phyloP scores from a whole-genome alignment of 2,888 invertebrate genomes.

The Cancer borealis region DNA sequence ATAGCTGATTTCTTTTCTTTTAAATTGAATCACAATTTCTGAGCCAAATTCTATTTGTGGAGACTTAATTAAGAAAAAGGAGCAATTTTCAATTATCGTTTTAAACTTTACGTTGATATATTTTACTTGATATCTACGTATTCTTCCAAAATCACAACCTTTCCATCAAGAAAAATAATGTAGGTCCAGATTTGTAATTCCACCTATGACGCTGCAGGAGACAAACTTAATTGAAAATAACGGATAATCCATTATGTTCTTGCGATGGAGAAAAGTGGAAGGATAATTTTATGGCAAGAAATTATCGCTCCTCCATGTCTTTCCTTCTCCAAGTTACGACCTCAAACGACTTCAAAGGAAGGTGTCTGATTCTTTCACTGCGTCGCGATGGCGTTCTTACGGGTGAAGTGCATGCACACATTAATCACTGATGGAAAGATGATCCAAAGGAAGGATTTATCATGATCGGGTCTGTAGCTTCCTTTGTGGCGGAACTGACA shows the following conservation, averaged over 20 bases:
- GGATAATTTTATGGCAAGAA: not conserved
- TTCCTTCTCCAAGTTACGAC: not conserved
- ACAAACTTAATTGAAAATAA: not conserved
- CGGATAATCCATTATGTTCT: not conserved
- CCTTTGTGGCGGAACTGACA: not conserved
- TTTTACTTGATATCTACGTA: no score
- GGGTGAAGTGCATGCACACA: not conserved
- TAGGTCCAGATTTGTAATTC: not conserved
- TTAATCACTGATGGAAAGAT: not conserved
- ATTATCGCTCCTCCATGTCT: not conserved
- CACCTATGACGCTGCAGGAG: not conserved
- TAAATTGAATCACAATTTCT: no score
- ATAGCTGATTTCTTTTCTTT: no score
- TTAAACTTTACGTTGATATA: no score
- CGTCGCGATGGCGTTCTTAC: not conserved
- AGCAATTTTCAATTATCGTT: not conserved
- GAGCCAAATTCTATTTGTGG: no score
- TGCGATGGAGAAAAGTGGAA: not conserved
- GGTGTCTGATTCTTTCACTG: not conserved
- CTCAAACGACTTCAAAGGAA: not conserved
- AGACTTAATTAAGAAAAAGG: not conserved
- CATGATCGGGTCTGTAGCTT: not conserved
- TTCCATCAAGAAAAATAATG: not conserved
- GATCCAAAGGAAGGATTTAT: not conserved
- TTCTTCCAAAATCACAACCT: no score